A percentile compares a stretch with the other conserved stretches of the same genome.
Conservation (phyloP, 2,113 vertebrate species). For the Microcebus murinus region DNA sequence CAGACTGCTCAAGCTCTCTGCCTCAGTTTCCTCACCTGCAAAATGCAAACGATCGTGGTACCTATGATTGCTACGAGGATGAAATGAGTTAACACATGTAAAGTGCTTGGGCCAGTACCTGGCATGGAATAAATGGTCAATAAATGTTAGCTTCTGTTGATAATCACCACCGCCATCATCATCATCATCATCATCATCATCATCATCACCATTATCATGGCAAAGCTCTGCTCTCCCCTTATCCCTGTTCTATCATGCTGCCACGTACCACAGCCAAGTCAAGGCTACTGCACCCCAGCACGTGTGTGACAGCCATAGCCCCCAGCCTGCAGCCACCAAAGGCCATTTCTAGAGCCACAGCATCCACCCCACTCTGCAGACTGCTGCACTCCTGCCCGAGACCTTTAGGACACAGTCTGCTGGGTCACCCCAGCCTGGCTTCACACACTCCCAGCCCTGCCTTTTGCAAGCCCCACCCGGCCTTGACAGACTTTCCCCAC, state of each 20-base stretch:
- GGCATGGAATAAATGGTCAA: background rate
- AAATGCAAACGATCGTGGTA: background rate
- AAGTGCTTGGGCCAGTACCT: background rate
- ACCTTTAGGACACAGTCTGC: background rate
- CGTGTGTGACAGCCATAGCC: background rate
- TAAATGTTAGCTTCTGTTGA: background rate
- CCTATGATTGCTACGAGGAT: background rate
- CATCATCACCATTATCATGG: no score
- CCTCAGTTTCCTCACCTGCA: background rate
- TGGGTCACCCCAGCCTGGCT: background rate
- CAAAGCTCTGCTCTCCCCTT: background rate
- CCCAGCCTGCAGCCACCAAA: background rate
- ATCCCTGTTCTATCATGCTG: background rate
- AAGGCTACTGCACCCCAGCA: background rate
- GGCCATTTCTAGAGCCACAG: background rate
- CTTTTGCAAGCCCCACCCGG: background rate
- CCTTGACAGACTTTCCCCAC: background rate
- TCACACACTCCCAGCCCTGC: accelerated
- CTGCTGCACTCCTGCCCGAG: background rate
- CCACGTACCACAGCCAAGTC: background rate
- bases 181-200: background rate
- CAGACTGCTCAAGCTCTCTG: background rate
- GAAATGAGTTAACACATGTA: background rate
- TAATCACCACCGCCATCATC: background rate
- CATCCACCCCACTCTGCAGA: background rate